Percentiles rank a stretch among this genome's conserved stretches.
phyloP scores from a whole-genome alignment of 2,797 vertebrate species.

The Arrhamphus sclerolepis region DNA sequence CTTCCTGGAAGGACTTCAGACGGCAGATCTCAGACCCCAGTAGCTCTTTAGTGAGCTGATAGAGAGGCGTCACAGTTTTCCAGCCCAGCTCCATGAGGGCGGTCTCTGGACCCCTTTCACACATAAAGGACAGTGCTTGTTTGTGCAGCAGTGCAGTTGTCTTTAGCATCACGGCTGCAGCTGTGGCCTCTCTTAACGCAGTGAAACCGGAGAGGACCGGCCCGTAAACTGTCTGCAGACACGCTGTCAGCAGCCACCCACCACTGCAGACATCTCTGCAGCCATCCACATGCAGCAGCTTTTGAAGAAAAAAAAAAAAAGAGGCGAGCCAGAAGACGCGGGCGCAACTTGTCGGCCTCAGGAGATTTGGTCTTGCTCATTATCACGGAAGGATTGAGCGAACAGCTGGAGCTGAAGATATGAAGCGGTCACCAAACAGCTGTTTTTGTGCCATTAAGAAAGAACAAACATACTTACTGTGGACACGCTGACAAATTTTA shows the following conservation, averaged over 20 bases:
- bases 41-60: slow-evolving; percentile 27
- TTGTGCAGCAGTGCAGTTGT: slow-evolving; percentile 88
- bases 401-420: slow-evolving; percentile 45
- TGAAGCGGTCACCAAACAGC: slow-evolving; percentile 24
- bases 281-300: slow-evolving; percentile 25
- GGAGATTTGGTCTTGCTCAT: slow-evolving; percentile 7
- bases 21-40: slow-evolving; percentile 28
- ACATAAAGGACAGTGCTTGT: slow-evolving; percentile 88
- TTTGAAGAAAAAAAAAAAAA: too few relatives aligned
- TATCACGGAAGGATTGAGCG: slow-evolving; percentile 10
- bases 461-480: slow-evolving; percentile 30
- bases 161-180: slow-evolving; percentile 80
- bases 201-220: slow-evolving; percentile 85
- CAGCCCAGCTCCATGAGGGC: slow-evolving; percentile 68
- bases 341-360: slow-evolving; percentile 9
- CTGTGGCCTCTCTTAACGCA: slow-evolving; percentile 84
- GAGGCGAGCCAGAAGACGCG: slow-evolving; percentile 20
- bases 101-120: slow-evolving; percentile 57
- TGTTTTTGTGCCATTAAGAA: slow-evolving; percentile 40
- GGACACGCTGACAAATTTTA: slow-evolving; percentile 10
- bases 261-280: slow-evolving; percentile 41
- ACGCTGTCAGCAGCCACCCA: slow-evolving; percentile 74
- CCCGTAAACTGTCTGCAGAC: slow-evolving; percentile 65
- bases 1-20: slow-evolving; percentile 64
- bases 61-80: slow-evolving; percentile 60